Percentiles rank a stretch among this genome's conserved stretches.
These are phyloP conservation scores for Serranus cabrilla DNA, from an alignment of 2,797 vertebrate genomes.

Conservation along the genomic window DNA sequence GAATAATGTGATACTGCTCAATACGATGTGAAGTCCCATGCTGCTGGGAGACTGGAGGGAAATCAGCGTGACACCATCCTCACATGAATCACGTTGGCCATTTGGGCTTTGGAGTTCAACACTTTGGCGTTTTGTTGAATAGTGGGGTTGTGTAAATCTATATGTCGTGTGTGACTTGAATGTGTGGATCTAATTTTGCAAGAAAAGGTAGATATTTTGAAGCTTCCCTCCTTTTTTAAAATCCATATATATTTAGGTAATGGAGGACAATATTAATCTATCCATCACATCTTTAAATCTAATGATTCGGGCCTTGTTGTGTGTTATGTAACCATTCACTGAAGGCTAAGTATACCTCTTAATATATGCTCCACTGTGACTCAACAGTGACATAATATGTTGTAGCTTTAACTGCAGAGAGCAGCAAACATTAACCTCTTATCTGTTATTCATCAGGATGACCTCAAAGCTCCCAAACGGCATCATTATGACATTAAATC, in stretches of 20 bases:
- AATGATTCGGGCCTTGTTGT: not conserved
- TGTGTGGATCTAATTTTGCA: not conserved
- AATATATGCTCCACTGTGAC: not conserved
- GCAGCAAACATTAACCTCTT: constrained; percentile 37
- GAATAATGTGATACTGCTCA: constrained; percentile 80
- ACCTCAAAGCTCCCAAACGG: constrained; percentile 29
- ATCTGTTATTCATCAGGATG: constrained; percentile 36
- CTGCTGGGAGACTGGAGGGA: constrained; percentile 75
- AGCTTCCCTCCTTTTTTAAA: not conserved
- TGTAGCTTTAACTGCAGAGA: constrained; percentile 21
- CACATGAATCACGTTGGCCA: constrained; percentile 69
- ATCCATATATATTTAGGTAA: not conserved
- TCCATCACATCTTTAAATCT: not conserved
- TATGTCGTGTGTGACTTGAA: constrained; percentile 28
- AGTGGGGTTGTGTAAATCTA: constrained; percentile 24
- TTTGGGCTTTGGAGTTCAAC: constrained; percentile 40
- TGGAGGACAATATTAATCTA: not conserved
- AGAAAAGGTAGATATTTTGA: not conserved
- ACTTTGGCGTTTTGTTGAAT: constrained; percentile 36
- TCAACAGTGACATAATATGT: constrained; percentile 32
- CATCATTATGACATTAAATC: constrained; percentile 52
- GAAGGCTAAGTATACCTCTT: constrained; percentile 5
- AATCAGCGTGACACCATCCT: constrained; percentile 72
- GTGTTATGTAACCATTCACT: not conserved
- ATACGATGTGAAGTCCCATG: constrained; percentile 77